phyloP scores from a whole-genome alignment of 2,888 invertebrate species.

The Acanthosepion lycidas region DNA sequence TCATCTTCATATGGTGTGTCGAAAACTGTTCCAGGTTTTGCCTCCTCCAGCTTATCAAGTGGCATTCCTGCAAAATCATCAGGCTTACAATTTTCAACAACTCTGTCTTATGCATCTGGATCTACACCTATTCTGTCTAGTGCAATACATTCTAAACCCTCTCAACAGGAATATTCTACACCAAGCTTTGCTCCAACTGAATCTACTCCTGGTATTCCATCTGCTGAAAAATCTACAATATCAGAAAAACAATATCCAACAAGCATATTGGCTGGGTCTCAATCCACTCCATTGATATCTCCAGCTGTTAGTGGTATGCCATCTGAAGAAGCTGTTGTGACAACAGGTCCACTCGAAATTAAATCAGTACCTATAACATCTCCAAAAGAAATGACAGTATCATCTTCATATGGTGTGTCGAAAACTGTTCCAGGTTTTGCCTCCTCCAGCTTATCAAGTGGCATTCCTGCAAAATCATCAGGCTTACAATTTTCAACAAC shows the following conservation, averaged over 20 bases:
- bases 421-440: neutral
- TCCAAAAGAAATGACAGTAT: neutral
- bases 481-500: neutral
- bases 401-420: neutral
- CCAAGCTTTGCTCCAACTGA: neutral
- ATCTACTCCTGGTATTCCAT: neutral
- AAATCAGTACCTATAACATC: neutral
- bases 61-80: neutral
- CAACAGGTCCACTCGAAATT: neutral
- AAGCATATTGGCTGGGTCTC: neutral
- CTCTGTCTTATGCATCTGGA: neutral
- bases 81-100: neutral
- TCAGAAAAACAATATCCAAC: neutral
- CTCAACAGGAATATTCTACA: neutral
- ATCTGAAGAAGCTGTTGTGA: neutral
- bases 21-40: fast-evolving
- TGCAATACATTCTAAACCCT: neutral
- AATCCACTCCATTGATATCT: neutral
- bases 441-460: neutral
- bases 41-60: neutral
- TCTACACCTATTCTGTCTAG: neutral
- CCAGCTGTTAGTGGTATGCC: neutral
- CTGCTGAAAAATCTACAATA: neutral
- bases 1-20: too few species aligned
- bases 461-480: neutral